Percentiles rank a stretch among this genome's conserved stretches.
These are phyloP conservation scores for Elephas maximus DNA, from an alignment of 2,113 vertebrate genomes.

Conservation along the genomic window DNA sequence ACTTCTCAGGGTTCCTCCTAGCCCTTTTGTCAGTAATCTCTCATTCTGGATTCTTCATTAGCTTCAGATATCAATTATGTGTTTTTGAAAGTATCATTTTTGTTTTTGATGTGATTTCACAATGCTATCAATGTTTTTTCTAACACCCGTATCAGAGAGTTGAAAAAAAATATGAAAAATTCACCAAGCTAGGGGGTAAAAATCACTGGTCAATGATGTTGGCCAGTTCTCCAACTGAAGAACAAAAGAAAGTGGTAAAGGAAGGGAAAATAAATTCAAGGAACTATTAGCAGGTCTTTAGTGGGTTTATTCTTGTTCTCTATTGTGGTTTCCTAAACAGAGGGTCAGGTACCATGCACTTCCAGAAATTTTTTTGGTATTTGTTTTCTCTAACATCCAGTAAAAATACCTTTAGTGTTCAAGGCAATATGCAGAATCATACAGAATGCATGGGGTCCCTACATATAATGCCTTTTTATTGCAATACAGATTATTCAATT, in stretches of 20 bases:
- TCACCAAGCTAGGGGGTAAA: neutral
- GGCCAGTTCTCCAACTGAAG: slow-evolving; percentile 37
- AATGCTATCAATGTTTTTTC: slow-evolving; percentile 23
- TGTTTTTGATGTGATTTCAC: slow-evolving; percentile 63
- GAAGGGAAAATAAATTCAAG: neutral
- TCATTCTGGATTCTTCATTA: slow-evolving; percentile 71
- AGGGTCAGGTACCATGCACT: neutral
- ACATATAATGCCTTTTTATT: neutral
- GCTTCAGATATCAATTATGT: slow-evolving; percentile 63
- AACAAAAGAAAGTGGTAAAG: slow-evolving; percentile 13
- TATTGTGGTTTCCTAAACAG: neutral
- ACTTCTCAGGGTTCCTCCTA: slow-evolving; percentile 69
- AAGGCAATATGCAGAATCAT: neutral
- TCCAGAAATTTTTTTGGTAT: slow-evolving; percentile 35
- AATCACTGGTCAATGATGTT: slow-evolving; percentile 29
- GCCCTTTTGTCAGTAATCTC: slow-evolving; percentile 20
- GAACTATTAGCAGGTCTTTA: neutral
- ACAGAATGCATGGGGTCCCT: neutral
- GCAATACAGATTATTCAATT: neutral
- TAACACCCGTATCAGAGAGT: slow-evolving; percentile 58
- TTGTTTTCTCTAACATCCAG: slow-evolving; percentile 54
- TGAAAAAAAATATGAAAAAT: slow-evolving; percentile 47
- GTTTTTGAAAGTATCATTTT: slow-evolving; percentile 55
- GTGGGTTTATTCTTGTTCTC: neutral
- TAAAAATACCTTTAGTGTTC: slow-evolving; percentile 35